Base-by-base conservation (phyloP, 2,888 invertebrate species). In the Zaprionus obscuricornis region DNA sequence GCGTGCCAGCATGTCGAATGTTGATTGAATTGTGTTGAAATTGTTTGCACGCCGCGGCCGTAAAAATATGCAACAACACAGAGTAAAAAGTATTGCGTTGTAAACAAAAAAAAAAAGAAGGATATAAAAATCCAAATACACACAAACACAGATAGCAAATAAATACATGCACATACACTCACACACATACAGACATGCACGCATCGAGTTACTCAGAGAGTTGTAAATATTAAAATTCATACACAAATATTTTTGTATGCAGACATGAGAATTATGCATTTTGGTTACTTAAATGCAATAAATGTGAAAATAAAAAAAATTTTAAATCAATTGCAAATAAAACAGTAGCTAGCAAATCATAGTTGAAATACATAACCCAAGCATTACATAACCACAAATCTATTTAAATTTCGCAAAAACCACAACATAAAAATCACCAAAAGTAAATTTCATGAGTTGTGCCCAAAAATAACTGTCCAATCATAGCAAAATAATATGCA, bases 11-110 rank as follows among this genome's bases (percentile, higher is more conserved):
- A 73, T 83, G 86, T 85, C 71, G 64, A 74, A 68, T 74, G 86
- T 85, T 85, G 86, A 79, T 79, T 79, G 86, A 79, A 85, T 85
- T 79, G 85, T 85, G 81, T 81, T 86, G 75, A 83, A 86, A 79
- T 78, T 82, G 76, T 78, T 74, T 82, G 74, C 66, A 58, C 52
- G 63, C 66, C 59, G 56, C 73, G 43, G 63, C 59, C 65, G 66
- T 83, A 67, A 85, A 69, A 78, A 78, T 84, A 82, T 82, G 60
- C 65, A 85, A 34, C 54, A 69, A 11, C 55, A 56, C 45, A 59
- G n/a, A n/a, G n/a, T 52, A 73, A 55, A 62, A 47, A 60, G 26
- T 27, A 56, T 46, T 42, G 57, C 43, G 24, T 45, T 37, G 24
- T 37, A 52, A 45, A 51, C 11, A 39, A 62, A 36, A 8, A 7